Base-by-base conservation (phyloP, 1,140 invertebrate species). In the Bombus confusus region DNA sequence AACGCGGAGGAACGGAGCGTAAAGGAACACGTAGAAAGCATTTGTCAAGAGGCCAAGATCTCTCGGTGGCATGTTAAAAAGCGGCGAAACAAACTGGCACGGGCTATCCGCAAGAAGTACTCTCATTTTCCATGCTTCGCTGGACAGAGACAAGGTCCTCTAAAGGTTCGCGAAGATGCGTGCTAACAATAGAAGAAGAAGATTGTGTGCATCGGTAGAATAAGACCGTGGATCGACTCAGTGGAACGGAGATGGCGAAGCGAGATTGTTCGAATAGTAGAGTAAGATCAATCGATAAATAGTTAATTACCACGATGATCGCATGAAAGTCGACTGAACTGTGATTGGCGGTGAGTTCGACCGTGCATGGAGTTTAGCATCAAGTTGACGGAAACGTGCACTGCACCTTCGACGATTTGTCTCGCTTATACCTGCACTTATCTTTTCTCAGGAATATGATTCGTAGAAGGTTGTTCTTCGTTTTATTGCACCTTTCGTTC, bases 91-190 rank as follows among this genome's bases (percentile, higher is more conserved):
- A 68, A 89, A 88, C 68, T 77, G 79, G 73, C 85, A 75, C 57
- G 80, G 76, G 76, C 69, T 62, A 77, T 75, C 64, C 69, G 41
- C 85, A 90, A 90, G 77, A 85, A 86, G 78, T 89, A 92, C 89
- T 93, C 90, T 93, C 90, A 93, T 93, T 93, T 93, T 92, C 90
- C 90, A 91, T 91, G 93, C 87, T 93, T 79, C 86, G 88, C 73
- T 89, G 91, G 89, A 83, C 87, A 88, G 89, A 87, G 85, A 92
- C 92, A 91, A 93, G 91, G 90, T 92, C 91, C 86, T 82, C 83
- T 64, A 81, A 84, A 80, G 89, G 76, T 87, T 85, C 79, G 77
- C 89, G 80, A 85, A 82, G 83, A 87, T 91, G 80, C 84, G 57
- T 73, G 85, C 41, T 28, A 62, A 80, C 59, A 52, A 73, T 77